phyloP scores from a whole-genome alignment of 2,797 vertebrate genomes.

The Mionectes olivaceus region DNA sequence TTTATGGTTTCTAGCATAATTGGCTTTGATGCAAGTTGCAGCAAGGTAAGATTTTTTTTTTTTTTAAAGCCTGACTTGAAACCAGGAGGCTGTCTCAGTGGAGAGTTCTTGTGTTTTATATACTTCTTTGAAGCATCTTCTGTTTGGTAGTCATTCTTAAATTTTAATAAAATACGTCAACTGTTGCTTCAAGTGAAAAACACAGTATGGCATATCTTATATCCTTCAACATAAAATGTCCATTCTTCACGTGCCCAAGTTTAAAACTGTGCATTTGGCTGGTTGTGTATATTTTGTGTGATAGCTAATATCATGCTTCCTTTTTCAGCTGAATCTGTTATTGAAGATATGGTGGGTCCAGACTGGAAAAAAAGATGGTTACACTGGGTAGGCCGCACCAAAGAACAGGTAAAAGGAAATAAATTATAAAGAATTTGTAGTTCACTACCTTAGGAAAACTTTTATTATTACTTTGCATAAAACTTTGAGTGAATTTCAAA shows the following conservation, averaged over 20 bases:
- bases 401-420: conserved; percentile 88
- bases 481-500: background rate
- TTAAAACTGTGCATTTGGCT: background rate
- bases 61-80: background rate
- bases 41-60: background rate
- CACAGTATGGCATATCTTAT: background rate
- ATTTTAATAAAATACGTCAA: background rate
- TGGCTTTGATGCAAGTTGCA: background rate
- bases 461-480: background rate
- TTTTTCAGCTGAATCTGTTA: conserved; percentile 90
- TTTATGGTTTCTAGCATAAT: background rate
- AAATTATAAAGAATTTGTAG: background rate
- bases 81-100: background rate
- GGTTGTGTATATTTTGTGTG: background rate
- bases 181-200: background rate
- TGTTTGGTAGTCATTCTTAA: background rate
- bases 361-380: conserved; percentile 96
- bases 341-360: conserved; percentile 96
- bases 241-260: background rate
- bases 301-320: background rate
- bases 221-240: background rate
- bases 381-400: conserved; percentile 88
- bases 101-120: background rate
- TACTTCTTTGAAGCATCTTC: background rate
- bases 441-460: background rate